Evolutionary conservation across 2,888 invertebrate genomes (phyloP), one percentile per base, ranked within the genome.

Genomic region (Pristionchus japonicus): DNA sequence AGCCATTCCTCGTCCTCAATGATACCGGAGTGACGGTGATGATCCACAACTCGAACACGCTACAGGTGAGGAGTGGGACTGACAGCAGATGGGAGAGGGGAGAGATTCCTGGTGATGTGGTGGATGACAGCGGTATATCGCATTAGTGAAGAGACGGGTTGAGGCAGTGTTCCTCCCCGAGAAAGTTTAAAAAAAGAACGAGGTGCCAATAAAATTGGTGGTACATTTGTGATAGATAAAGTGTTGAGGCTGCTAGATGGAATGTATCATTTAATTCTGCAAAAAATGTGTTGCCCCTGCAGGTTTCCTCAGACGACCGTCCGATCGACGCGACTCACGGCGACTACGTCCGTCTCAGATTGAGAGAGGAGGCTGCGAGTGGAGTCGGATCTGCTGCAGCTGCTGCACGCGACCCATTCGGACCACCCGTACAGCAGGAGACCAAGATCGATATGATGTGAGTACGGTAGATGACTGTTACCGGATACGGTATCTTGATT

Each of bases 1-100:
- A 91, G 34, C 91, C 93, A n/a, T 93, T 93, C 89, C 89, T 94
- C n/a, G 90, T 94, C 20, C 89, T 90, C 86, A 94, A 94, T 85
- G 93, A 94, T 40, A 93, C 93, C 3, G 94, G 93, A 61, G 88
- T 94, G 20, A 77, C 88, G 6, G 92, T 94, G 17, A 92, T 91
- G 84, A 90, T 94, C 17, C 87, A 87, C 61, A 92, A 90, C 84
- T 90, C 91, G 9, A 89, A 91, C 20, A 89, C 92, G 13, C 74
- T 92, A 57, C 89, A 90, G 87, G 91, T 90, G 52, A 27, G 64
- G 31, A 64, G 6, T 13, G 7, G n/a, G 23, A 6, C 9, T 17
- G 31, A 31, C 2, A 23, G n/a, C n/a, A 64, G 31, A 9, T 15
- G 52, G 47, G 47, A 47, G 13, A 47, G 47, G 47, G 47, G 47